Conservation (phyloP, 1,140 invertebrate species). For the Dolichoris vasculosae region DNA sequence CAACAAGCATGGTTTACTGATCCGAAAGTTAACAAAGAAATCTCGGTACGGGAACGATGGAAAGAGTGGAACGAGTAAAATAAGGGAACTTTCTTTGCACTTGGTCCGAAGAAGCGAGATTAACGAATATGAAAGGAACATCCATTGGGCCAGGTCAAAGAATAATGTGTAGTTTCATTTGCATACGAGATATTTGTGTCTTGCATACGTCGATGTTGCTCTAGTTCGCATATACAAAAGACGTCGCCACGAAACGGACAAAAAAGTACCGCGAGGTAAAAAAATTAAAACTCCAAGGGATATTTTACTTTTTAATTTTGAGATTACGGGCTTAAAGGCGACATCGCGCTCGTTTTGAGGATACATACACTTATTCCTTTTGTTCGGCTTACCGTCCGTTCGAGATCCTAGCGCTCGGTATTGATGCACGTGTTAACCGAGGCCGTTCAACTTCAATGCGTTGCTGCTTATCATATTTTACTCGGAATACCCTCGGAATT, state of each 20-base stretch:
- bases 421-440: neutral
- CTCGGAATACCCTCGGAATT: neutral
- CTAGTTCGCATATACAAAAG: neutral
- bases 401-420: neutral
- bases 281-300: too few species aligned
- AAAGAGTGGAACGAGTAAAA: conserved; percentile 34
- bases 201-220: conserved; percentile 58
- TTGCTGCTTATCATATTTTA: neutral
- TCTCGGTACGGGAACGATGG: neutral
- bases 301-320: neutral
- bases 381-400: neutral
- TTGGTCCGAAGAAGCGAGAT: conserved; percentile 50
- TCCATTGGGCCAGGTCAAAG: conserved; percentile 73
- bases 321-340: neutral
- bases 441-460: neutral
- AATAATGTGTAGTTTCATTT: conserved; percentile 74
- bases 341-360: neutral
- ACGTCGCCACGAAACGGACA: neutral
- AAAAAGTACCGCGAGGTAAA: too few species aligned
- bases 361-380: neutral
- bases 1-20: neutral
- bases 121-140: conserved; percentile 72
- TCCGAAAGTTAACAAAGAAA: neutral
- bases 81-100: neutral
- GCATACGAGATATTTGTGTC: conserved; percentile 55